phyloP scores from a whole-genome alignment of 2,113 vertebrate species.

The Gavialis gangeticus region DNA sequence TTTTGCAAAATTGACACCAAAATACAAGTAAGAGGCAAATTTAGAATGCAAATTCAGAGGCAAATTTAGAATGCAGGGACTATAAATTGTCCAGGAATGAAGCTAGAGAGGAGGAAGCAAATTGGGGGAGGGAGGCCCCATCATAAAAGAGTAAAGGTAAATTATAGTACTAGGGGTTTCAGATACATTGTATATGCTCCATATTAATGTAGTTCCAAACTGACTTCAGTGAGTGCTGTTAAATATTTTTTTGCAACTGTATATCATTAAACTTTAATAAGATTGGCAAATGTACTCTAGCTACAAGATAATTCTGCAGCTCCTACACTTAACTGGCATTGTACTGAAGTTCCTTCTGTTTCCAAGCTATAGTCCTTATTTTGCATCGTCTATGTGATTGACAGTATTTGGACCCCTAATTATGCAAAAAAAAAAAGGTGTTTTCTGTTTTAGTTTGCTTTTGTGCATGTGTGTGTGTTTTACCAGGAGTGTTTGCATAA shows the following conservation, averaged over 20 bases:
- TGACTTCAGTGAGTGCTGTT: background rate
- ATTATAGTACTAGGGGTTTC: background rate
- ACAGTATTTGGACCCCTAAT: background rate
- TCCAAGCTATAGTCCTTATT: background rate
- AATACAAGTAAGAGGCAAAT: too few species aligned
- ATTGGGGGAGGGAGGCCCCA: background rate
- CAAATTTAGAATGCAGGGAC: background rate
- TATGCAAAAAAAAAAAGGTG: background rate
- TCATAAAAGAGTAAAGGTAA: background rate
- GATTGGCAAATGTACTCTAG: constrained; percentile 30
- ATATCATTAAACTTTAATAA: constrained; percentile 9
- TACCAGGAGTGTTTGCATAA: background rate
- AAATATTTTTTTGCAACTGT: background rate
- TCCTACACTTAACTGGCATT: constrained; percentile 34
- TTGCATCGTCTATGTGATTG: background rate
- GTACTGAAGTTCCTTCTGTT: constrained; percentile 12
- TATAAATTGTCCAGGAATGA: background rate
- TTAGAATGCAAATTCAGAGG: too few species aligned
- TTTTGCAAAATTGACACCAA: too few species aligned
- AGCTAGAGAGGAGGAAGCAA: background rate
- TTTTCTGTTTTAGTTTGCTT: background rate
- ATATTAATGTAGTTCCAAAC: background rate
- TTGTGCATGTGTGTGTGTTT: background rate
- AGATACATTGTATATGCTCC: background rate
- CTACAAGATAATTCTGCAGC: constrained; percentile 24